Percentiles rank a stretch among this genome's conserved stretches.
These are phyloP conservation scores for Zosterops lateralis DNA, from an alignment of 2,113 vertebrate genomes.

Conservation along the genomic window DNA sequence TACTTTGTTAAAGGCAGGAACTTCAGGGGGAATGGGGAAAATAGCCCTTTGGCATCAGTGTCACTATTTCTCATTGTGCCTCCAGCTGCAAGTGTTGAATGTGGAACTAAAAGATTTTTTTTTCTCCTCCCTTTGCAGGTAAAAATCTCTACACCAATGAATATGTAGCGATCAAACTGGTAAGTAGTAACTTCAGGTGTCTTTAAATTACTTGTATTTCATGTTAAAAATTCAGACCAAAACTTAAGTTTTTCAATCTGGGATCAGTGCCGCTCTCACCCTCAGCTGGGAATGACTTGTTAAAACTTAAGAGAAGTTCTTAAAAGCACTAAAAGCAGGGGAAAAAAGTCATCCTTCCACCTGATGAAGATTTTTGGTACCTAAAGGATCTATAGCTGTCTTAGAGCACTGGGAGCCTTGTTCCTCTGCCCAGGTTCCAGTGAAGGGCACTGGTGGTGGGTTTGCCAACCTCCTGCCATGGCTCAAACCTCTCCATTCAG, in stretches of 20 bases:
- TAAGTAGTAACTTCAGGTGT: conserved; percentile 73
- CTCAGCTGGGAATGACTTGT: background rate
- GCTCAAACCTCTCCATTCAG: background rate
- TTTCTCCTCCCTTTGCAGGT: conserved; percentile 76
- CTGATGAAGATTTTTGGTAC: background rate
- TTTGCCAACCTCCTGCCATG: background rate
- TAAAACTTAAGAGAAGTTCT: background rate
- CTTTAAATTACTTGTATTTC: background rate
- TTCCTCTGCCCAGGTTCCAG: background rate
- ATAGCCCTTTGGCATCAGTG: background rate
- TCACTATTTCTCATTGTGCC: background rate
- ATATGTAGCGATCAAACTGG: conserved; percentile 99
- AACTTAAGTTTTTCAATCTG: background rate
- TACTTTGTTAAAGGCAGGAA: background rate
- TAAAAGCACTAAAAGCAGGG: background rate
- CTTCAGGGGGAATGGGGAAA: background rate
- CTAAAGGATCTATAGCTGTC: background rate
- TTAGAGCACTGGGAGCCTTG: background rate
- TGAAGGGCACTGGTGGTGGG: background rate
- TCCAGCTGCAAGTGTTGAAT: background rate
- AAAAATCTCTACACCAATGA: conserved; percentile 99
- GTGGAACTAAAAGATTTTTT: background rate
- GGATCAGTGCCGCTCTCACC: background rate
- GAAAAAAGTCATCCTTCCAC: background rate
- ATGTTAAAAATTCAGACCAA: background rate